Conservation (phyloP, 2,113 vertebrate species). For the Recurvirostra avosetta region DNA sequence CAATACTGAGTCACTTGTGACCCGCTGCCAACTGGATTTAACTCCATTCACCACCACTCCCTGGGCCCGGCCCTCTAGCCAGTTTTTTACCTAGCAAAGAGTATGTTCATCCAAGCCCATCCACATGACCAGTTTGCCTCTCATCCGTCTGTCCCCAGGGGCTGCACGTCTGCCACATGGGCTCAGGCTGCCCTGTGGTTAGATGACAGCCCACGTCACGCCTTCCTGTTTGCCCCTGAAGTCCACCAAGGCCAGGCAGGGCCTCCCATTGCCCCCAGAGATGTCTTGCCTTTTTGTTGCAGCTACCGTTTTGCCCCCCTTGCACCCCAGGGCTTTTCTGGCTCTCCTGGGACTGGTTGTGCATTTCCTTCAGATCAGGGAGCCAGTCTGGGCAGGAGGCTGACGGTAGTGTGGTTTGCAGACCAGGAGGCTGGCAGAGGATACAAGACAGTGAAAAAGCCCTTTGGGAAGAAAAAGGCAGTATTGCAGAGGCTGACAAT, state of each 20-base stretch:
- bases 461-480: neutral
- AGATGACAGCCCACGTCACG: neutral
- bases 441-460: neutral
- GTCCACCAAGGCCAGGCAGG: neutral
- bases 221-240: neutral
- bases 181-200: neutral
- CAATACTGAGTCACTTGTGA: no score
- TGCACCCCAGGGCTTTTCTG: no score
- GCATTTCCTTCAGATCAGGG: neutral
- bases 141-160: no score
- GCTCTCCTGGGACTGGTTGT: neutral
- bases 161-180: neutral
- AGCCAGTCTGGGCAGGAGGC: neutral
- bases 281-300: neutral
- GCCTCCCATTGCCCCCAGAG: neutral
- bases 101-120: no score
- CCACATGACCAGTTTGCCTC: no score
- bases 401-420: neutral
- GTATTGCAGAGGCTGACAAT: neutral
- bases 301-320: neutral
- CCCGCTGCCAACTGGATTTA: no score
- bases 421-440: neutral
- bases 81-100: no score
- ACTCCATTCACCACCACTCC: no score
- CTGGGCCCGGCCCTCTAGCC: no score